Evolutionary conservation across 2,797 vertebrate genomes (phyloP), one percentile per base, ranked within the genome.

Genomic region (Mus spretus): DNA sequence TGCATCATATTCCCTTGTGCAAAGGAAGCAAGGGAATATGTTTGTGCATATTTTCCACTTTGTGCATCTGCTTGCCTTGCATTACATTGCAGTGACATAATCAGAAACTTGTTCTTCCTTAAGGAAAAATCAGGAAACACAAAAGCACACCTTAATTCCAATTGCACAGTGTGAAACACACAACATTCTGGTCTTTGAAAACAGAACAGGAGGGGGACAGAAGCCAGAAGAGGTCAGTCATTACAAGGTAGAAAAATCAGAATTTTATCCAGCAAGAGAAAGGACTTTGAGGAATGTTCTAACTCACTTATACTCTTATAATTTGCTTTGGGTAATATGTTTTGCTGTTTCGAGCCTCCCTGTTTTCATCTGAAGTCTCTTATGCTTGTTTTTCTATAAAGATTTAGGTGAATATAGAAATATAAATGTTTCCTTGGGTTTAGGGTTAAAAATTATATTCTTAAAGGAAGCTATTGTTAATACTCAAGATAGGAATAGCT

Each of bases 351-450:
- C 26, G 81, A 34, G 80, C 24, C 17, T 37, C 28, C 90, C 84
- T n/a, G 55, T 95, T 92, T 87, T 92, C 61, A 22, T 7, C 91
- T 65, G 10, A 3, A 9, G 26, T 93, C 20, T 80, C 6, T 26
- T 74, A 55, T 47, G 77, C 10, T 83, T 89, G 83, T 53, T 84
- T 92, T 15, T 57, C 28, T 89, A 61, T 94, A 93, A 77, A 93
- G 24, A 72, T 77, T 86, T 61, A 4, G 10, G 10, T 96, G 44
- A 37, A 75, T 84, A 84, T 95, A 92, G 72, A 94, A 92, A 75
- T 90, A 92, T 44, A 95, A 96, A 90, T 92, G 47, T 74, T 3
- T 40, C 10, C 4, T 89, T 91, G 44, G 89, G 28, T 80, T 87
- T 93, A 86, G 65, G 22, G 50, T 6, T 84, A 89, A 83, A 92